phyloP scores from a whole-genome alignment of 1,140 invertebrate genomes.

The Dinoponera quadriceps region DNA sequence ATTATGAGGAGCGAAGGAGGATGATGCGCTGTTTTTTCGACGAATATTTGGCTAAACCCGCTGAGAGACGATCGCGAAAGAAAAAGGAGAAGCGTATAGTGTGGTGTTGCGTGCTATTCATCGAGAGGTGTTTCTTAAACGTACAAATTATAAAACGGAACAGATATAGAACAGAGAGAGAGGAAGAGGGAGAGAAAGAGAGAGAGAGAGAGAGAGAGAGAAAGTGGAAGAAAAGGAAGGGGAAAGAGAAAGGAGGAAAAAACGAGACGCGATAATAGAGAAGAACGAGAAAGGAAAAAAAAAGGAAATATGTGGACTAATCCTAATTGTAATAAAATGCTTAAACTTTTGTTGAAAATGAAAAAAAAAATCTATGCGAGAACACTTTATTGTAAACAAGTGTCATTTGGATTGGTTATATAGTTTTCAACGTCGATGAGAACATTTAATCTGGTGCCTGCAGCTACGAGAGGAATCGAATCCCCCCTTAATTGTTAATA shows the following conservation, averaged over 20 bases:
- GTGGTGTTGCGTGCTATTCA: constrained; percentile 80
- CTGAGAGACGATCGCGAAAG: constrained; percentile 63
- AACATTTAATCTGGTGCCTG: constrained; percentile 83
- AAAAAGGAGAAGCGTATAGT: constrained; percentile 69
- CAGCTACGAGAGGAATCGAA: constrained; percentile 75
- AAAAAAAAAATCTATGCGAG: constrained; percentile 82
- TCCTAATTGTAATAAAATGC: constrained; percentile 82
- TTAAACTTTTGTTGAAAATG: constrained; percentile 85
- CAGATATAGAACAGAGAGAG: constrained; percentile 33
- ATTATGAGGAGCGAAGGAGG: constrained; percentile 67
- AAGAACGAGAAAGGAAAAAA: constrained; percentile 25
- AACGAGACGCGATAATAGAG: constrained; percentile 35
- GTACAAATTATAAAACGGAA: constrained; percentile 80
- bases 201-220: too few species aligned
- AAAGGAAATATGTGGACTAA: constrained; percentile 79
- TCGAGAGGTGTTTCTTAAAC: constrained; percentile 82
- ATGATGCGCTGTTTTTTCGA: constrained; percentile 74
- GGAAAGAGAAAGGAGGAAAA: neutral
- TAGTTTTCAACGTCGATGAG: constrained; percentile 80
- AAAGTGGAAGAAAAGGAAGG: constrained; percentile 1
- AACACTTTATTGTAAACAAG: constrained; percentile 80
- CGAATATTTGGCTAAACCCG: constrained; percentile 72
- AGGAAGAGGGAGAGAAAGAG: too few species aligned
- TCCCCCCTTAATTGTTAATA: constrained; percentile 76
- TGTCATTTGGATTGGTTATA: constrained; percentile 82